Percentiles rank a stretch among this genome's conserved stretches.
Conservation (phyloP, 2,797 vertebrate genomes). For the Triplophysa bombifrons region DNA sequence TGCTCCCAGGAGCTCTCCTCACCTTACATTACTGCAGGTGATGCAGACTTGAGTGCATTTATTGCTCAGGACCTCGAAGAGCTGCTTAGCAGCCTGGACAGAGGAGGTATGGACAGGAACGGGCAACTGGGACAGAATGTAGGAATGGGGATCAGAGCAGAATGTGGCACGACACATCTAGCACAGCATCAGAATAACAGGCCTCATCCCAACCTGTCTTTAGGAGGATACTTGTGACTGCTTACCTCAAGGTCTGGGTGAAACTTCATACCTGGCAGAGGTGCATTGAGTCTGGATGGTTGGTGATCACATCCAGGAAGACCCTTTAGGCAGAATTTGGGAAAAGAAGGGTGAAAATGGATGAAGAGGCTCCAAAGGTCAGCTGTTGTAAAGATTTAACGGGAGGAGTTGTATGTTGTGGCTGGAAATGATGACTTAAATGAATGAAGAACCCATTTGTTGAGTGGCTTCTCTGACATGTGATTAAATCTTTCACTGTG, state of each 20-base stretch:
- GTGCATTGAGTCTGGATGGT: too few relatives aligned
- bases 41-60: constrained; percentile 59
- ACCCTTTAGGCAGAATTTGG: background rate
- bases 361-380: background rate
- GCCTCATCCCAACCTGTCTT: background rate
- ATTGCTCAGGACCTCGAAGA: constrained; percentile 72
- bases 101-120: constrained; percentile 54
- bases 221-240: constrained; percentile 2
- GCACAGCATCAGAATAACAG: constrained; percentile 57
- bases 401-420: too few relatives aligned
- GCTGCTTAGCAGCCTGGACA: constrained; percentile 75
- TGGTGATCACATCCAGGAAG: background rate
- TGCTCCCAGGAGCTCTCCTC: constrained; percentile 69
- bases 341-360: background rate
- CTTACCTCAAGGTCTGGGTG: background rate
- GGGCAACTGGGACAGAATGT: constrained; percentile 60
- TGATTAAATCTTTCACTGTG: too few relatives aligned
- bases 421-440: background rate
- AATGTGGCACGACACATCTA: constrained; percentile 63
- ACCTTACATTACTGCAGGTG: constrained; percentile 64
- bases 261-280: background rate
- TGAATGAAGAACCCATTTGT: background rate
- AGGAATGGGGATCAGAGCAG: constrained; percentile 51
- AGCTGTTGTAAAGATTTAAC: too few relatives aligned
- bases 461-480: too few relatives aligned